These are phyloP conservation scores for Chalcosyrphus nemorum DNA, from an alignment of 2,888 invertebrate genomes.

Conservation along the genomic window DNA sequence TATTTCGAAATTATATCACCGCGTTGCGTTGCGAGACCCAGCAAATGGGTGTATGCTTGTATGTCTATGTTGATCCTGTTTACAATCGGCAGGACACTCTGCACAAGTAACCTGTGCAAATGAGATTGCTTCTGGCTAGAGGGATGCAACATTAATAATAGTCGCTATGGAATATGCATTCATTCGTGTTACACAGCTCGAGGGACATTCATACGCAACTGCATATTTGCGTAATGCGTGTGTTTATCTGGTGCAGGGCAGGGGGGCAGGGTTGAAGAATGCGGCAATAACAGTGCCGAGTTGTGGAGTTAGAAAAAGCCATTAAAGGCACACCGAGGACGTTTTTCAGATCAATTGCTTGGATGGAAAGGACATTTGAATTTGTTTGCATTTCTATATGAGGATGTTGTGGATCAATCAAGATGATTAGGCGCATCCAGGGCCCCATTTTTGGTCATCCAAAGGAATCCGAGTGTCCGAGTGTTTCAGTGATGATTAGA, in stretches of 20 bases:
- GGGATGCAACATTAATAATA: slow-evolving; percentile 17
- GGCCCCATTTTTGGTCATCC: no score
- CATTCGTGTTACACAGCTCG: neutral
- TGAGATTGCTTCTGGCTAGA: neutral
- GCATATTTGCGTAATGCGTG: slow-evolving; percentile 34
- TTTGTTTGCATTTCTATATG: no score
- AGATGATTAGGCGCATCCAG: no score
- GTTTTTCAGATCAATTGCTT: neutral
- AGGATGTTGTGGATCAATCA: no score
- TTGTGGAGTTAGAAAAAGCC: neutral
- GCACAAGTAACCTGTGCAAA: neutral
- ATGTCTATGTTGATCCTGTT: neutral
- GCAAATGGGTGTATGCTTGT: neutral
- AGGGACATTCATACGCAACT: slow-evolving; percentile 13
- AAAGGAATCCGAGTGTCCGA: no score
- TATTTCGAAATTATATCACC: slow-evolving; percentile 33
- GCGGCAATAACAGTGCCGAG: neutral
- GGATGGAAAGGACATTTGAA: neutral
- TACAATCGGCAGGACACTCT: neutral
- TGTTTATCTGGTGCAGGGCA: neutral
- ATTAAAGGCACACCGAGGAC: neutral
- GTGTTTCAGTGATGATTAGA: no score
- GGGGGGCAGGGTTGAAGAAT: no score
- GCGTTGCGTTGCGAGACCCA: neutral
- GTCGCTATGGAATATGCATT: slow-evolving; percentile 10